These are phyloP conservation scores for Oeneis ivallda DNA, from an alignment of 2,888 invertebrate genomes.

Conservation along the genomic window DNA sequence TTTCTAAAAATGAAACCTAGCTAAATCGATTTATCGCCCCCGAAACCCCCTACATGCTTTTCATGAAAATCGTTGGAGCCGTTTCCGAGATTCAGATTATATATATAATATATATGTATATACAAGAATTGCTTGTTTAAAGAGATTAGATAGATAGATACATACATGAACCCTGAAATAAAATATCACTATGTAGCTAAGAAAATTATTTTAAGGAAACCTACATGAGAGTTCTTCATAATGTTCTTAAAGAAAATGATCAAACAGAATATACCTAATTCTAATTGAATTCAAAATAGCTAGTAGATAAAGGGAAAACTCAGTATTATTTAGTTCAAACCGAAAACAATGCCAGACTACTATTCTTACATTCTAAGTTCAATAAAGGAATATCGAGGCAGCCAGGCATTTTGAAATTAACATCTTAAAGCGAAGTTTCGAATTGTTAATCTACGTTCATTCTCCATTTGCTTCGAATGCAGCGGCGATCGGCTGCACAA, in stretches of 20 bases:
- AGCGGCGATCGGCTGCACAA: conserved; percentile 63
- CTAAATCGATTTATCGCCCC: too few species aligned
- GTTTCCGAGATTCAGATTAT: too few species aligned
- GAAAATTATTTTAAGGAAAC: neutral
- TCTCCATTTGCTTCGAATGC: conserved; percentile 71
- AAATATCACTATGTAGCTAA: too few species aligned
- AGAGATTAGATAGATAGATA: too few species aligned
- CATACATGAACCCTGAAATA: too few species aligned
- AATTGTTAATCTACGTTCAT: conserved; percentile 75
- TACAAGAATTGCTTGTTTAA: too few species aligned
- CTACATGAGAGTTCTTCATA: neutral
- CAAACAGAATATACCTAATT: neutral
- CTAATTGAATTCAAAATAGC: neutral
- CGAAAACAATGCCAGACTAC: conserved; percentile 35
- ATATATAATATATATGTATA: too few species aligned
- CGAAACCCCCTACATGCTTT: too few species aligned
- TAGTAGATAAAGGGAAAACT: conserved; percentile 13
- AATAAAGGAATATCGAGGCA: conserved; percentile 40
- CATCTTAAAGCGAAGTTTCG: conserved; percentile 62
- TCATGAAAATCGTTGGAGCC: too few species aligned
- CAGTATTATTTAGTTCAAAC: conserved; percentile 21
- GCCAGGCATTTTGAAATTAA: conserved; percentile 52
- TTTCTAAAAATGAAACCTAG: too few species aligned
- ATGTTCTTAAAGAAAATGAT: neutral
- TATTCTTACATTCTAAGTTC: conserved; percentile 37